Evolutionary conservation across 2,797 vertebrate species (phyloP), one percentile per base, ranked within the genome.

Genomic region (Micrastur ruficollis): DNA sequence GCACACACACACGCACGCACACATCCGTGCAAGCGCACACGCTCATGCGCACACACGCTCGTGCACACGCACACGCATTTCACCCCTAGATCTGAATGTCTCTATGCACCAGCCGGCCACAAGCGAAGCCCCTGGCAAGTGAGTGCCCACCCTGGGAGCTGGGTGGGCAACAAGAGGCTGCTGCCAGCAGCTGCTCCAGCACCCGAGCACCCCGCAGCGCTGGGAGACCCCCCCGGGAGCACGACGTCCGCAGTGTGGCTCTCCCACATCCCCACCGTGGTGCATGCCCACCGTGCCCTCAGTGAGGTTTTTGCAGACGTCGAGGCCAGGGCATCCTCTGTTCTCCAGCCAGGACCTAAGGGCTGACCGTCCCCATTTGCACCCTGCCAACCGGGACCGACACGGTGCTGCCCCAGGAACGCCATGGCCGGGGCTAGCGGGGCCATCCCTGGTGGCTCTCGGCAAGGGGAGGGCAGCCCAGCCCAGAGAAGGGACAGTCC

Each of bases 31-130:
- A 44, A 44, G 42, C 17, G 18, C 42, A 44, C 42, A 44, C 42
- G 17, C 42, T 42, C 42, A 42, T 40, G 38, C 38, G 12, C 38
- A 40, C 38, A 25, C 29, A 29, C 21, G 2, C 20, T 70, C 44
- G 36, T 6, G n/a, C 23, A 2, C 8, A 7, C 47, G 55, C 4
- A 2, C 12, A 2, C 7, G 2, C 32, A 0, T 38, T 52, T 42
- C 53, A 49, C 14, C 38, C 38, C 11, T 5, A 2, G 12, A 44
- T 10, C 78, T 32, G 8, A 72, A 31, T 5, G 1, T 2, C 27
- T 21, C 58, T 8, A 9, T 3, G 10, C 53, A 3, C 8, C 44
- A 15, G 32, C 44, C 3, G 6, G 34, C 12, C 36, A 26, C 32
- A 3, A 16, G 4, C 2, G 3, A 72, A 67, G 78, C 16, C 49